Base-by-base conservation (phyloP, 64 coral and sea anemone species). In the Platygyra sinensis region DNA sequence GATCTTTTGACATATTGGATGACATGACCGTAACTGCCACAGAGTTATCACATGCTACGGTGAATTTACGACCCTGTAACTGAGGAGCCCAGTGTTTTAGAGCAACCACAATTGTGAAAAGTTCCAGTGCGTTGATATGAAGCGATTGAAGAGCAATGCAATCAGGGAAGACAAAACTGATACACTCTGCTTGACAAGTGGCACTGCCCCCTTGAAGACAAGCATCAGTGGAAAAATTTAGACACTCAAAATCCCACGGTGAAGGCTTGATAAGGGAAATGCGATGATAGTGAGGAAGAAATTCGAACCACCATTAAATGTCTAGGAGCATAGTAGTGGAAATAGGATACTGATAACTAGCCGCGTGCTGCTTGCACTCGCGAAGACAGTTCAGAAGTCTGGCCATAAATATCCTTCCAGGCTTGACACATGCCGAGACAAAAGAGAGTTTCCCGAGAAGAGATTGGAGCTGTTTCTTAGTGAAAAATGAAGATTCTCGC, bases 251-350 rank as follows among this genome's bases (percentile, higher is more conserved):
- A 59, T 72, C 72, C 85, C 85, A 87, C 11, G 19, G 14, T 0
- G 49, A 72, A 54, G 33, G 85, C n/a, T 87, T 87, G 33, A 87
- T 87, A 12, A 87, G 20, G 2, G 85, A 87, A 27, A 72, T 31
- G 2, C 85, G 65, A 19, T 74, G 3, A 18, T 49, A 87, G 10
- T 30, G 62, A 2, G 85, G 85, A 9, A 87, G 69, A 54, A 87
- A 87, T 13, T 72, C 49, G 10, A 73, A 22, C 84, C 79, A 81
- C 79, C 79, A 81, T 5, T n/a, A 16, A 61, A 81, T 81, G 4
- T 81, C 79, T 10, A 16, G 10, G 12, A 8, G 33, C 79, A 81
- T 55, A 24, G 5, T 17, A 22, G 14, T 11, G 24, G 79, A 29
- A 50, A 81, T 28, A 9, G 46, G 18, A 18, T 28, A 27, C 12